Evolutionary conservation across 1,140 invertebrate species (phyloP).

Genomic region (Phymastichus coffea): DNA sequence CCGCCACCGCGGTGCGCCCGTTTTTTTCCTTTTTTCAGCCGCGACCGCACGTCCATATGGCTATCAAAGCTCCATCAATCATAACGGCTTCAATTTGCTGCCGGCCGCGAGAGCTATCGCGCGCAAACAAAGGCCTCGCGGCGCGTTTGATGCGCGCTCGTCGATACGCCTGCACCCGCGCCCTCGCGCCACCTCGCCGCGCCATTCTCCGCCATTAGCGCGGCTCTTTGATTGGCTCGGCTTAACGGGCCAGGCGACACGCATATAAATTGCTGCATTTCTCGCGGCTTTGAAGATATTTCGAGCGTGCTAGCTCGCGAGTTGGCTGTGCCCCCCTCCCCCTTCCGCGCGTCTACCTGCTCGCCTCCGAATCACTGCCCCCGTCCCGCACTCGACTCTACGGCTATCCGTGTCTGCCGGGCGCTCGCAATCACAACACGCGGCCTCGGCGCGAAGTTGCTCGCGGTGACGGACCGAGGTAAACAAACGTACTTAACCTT

Average conservation of each 20-base stretch:
- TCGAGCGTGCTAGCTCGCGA: constrained; percentile 39
- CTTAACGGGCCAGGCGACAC: constrained; percentile 54
- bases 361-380: too few species aligned
- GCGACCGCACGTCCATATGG: not conserved
- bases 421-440: too few species aligned
- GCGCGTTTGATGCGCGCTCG: not conserved
- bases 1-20: not conserved
- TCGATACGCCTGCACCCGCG: too few species aligned
- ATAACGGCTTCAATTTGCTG: constrained; percentile 27
- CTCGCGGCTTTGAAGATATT: constrained; percentile 56
- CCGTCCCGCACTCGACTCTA: too few species aligned
- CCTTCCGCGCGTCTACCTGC: not conserved
- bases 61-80: constrained; percentile 30
- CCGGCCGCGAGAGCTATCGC: not conserved
- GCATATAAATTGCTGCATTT: constrained; percentile 54
- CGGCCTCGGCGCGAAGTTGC: too few species aligned
- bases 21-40: not conserved
- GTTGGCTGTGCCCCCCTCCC: not conserved
- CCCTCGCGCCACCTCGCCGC: too few species aligned
- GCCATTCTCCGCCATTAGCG: too few species aligned
- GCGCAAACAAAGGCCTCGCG: not conserved
- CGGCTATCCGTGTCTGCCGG: too few species aligned
- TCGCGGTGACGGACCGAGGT: not conserved
- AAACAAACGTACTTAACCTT: too few species aligned
- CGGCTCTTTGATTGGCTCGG: constrained; percentile 53